Percentiles rank a stretch among this genome's conserved stretches.
Evolutionary conservation across 1,140 invertebrate genomes (phyloP).

Genomic region (Drosophila repletoides): DNA sequence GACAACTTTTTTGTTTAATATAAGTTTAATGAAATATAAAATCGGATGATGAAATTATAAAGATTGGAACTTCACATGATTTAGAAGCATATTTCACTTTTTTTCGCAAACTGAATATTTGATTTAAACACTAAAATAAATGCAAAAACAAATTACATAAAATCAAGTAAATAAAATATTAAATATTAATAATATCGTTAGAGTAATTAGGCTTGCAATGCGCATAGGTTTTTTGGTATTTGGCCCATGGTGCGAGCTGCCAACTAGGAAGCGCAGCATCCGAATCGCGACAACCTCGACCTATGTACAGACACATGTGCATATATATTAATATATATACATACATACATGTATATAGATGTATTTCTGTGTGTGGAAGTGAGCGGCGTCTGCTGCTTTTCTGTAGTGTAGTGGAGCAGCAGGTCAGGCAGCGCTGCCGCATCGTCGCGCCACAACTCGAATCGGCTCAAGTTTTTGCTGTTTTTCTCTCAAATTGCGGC

Average conservation of each 20-base stretch:
- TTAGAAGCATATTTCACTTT: too few relatives aligned
- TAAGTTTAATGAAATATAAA: too few relatives aligned
- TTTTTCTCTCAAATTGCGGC: constrained; percentile 8
- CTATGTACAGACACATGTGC: constrained; percentile 20
- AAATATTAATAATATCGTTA: not conserved
- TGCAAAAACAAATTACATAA: too few relatives aligned
- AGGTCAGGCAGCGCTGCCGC: constrained; percentile 21
- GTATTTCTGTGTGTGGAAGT: constrained; percentile 19
- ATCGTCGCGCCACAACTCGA: not conserved
- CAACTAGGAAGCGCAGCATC: constrained; percentile 42
- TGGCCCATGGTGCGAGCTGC: constrained; percentile 11
- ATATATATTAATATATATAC: not conserved
- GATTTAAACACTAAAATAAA: too few relatives aligned
- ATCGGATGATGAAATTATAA: too few relatives aligned
- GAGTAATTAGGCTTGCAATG: not conserved
- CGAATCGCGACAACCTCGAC: constrained; percentile 47
- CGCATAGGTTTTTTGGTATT: not conserved
- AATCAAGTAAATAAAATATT: not conserved
- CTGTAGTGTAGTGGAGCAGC: constrained; percentile 52
- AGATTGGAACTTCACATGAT: too few relatives aligned
- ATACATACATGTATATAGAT: not conserved
- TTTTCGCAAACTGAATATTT: too few relatives aligned
- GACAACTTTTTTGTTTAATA: too few relatives aligned
- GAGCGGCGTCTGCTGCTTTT: constrained; percentile 20
- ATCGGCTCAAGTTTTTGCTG: not conserved